These are phyloP conservation scores for Conchocele bisecta DNA, from an alignment of 2,888 invertebrate genomes.

Conservation along the genomic window DNA sequence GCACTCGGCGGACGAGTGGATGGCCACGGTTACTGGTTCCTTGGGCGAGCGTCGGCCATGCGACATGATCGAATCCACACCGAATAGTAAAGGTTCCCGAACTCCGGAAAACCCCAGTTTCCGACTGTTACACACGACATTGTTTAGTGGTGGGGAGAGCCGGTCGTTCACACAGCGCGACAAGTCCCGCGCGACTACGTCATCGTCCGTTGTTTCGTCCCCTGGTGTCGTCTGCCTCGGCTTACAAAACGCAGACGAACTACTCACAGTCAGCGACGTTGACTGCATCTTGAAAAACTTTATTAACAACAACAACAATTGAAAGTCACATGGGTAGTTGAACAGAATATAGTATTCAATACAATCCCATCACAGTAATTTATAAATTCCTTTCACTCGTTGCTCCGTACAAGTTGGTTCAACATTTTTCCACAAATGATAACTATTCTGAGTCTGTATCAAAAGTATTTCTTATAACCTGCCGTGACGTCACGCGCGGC, in stretches of 20 bases:
- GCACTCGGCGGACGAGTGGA: neutral
- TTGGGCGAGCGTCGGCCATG: conserved; percentile 25
- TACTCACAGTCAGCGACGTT: conserved; percentile 44
- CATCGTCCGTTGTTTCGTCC: conserved; percentile 50
- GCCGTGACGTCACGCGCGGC: conserved; percentile 59
- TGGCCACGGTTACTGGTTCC: conserved; percentile 3
- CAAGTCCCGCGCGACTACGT: conserved; percentile 26
- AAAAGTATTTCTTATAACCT: conserved; percentile 53
- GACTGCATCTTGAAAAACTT: conserved; percentile 44
- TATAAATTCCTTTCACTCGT: neutral
- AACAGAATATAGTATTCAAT: neutral
- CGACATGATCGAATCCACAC: conserved; percentile 69
- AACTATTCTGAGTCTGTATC: conserved; percentile 29
- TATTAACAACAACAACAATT: neutral
- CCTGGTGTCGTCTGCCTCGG: conserved; percentile 46
- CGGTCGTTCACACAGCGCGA: conserved; percentile 47
- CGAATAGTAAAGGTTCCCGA: conserved; percentile 50
- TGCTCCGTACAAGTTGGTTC: conserved; percentile 13
- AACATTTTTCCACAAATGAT: conserved; percentile 33
- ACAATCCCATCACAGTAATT: neutral
- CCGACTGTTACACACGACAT: conserved; percentile 45
- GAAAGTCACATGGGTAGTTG: neutral
- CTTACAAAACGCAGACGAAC: conserved; percentile 53
- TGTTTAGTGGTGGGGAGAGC: conserved; percentile 43
- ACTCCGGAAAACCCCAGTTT: conserved; percentile 37